Percentiles rank a stretch among this genome's conserved stretches.
These are phyloP conservation scores for Stratiolaelaps scimitus DNA, from an alignment of 1,140 invertebrate species.

Conservation along the genomic window DNA sequence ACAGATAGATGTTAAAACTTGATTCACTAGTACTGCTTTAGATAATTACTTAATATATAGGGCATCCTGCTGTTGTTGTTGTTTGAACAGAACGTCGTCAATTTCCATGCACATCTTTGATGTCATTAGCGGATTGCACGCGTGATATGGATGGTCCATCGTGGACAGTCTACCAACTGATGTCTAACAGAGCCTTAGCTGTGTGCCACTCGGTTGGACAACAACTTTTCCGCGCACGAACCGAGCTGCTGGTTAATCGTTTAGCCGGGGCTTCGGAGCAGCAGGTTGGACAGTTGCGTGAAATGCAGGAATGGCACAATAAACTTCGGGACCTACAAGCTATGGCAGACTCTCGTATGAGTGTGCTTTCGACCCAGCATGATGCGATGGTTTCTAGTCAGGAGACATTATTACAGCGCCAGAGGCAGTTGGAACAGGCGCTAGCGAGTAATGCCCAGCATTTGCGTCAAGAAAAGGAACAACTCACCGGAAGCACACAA, in stretches of 20 bases:
- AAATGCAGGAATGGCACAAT: constrained; percentile 24
- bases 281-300: constrained; percentile 36
- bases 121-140: constrained; percentile 52
- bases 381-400: constrained; percentile 11
- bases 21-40: no score
- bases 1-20: not conserved
- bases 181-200: constrained; percentile 54
- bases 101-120: constrained; percentile 31
- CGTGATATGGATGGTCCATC: constrained; percentile 53
- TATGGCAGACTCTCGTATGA: constrained; percentile 2
- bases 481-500: not conserved
- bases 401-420: not conserved
- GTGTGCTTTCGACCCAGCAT: not conserved
- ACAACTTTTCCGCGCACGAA: constrained; percentile 52
- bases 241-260: constrained; percentile 55
- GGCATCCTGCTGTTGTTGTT: not conserved
- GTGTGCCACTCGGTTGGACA: constrained; percentile 54
- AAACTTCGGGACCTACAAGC: constrained; percentile 14
- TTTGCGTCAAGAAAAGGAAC: not conserved
- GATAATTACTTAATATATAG: not conserved
- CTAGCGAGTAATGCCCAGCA: not conserved
- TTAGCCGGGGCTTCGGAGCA: constrained; percentile 47
- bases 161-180: constrained; percentile 58
- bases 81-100: not conserved
- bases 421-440: not conserved